Percentiles rank a stretch among this genome's conserved stretches.
Conservation (phyloP, 2,113 vertebrate genomes). For the Neotoma lepida region DNA sequence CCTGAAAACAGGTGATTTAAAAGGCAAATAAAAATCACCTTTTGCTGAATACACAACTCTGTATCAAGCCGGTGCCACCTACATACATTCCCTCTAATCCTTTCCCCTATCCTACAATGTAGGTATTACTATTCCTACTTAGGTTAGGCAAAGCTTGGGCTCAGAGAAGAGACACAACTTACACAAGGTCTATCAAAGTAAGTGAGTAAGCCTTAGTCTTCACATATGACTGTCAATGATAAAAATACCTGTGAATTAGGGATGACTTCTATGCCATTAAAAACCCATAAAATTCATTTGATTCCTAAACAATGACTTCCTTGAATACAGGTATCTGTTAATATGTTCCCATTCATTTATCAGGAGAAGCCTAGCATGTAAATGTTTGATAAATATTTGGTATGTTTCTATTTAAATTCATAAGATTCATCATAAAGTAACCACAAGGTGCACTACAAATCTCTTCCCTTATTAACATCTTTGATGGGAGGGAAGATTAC, state of each 20-base stretch:
- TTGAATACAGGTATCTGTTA: slow-evolving; percentile 11
- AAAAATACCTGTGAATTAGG: not conserved
- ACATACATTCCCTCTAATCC: not conserved
- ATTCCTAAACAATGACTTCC: slow-evolving; percentile 23
- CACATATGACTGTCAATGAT: not conserved
- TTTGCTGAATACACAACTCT: not conserved
- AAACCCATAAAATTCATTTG: not conserved
- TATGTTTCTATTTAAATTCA: not conserved
- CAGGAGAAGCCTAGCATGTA: not conserved
- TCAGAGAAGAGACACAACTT: slow-evolving; percentile 4
- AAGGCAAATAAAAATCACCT: not conserved
- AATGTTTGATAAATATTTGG: not conserved
- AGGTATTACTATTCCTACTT: not conserved
- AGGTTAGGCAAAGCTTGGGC: not conserved
- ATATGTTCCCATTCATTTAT: not conserved
- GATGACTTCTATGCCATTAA: not conserved
- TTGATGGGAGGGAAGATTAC: not conserved
- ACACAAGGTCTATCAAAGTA: not conserved
- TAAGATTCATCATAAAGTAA: slow-evolving; percentile 16
- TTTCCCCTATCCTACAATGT: not conserved
- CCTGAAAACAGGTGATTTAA: slow-evolving; percentile 10
- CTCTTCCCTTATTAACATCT: slow-evolving; percentile 29
- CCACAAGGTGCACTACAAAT: not conserved
- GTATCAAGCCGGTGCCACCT: not conserved
- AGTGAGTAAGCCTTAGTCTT: not conserved